Conservation (phyloP, 2,113 vertebrate genomes). For the Rhea pennata region DNA sequence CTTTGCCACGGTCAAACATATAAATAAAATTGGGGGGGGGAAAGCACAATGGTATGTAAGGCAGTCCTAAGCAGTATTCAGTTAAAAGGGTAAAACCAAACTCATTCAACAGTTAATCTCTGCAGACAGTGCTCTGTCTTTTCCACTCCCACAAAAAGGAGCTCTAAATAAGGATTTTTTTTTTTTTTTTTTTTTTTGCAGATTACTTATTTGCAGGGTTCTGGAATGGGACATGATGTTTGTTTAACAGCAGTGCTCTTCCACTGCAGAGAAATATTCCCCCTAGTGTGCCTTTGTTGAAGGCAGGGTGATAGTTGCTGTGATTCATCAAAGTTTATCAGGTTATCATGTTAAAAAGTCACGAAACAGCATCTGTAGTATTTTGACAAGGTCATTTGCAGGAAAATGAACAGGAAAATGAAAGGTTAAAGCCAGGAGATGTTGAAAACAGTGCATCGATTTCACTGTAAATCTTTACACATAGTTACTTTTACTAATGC, state of each 20-base stretch:
- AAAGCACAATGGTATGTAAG: too few relatives aligned
- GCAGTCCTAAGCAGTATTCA: neutral
- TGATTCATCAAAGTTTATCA: rapidly evolving
- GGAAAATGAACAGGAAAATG: neutral
- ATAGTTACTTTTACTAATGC: neutral
- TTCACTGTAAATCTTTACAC: neutral
- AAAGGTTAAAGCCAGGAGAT: neutral
- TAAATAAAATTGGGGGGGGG: too few relatives aligned
- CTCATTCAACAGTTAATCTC: neutral
- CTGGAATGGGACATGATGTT: neutral
- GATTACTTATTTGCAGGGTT: neutral
- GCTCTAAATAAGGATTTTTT: neutral
- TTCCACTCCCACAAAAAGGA: neutral
- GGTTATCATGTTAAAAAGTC: neutral
- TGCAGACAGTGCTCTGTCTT: neutral
- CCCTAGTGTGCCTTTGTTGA: neutral
- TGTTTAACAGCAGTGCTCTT: neutral
- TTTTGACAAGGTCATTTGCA: neutral
- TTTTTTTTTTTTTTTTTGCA: too few relatives aligned
- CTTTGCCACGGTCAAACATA: too few relatives aligned
- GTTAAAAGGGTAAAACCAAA: neutral
- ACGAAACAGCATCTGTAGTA: neutral
- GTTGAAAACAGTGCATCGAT: neutral
- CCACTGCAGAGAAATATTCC: constrained; percentile 30
- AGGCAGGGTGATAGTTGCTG: neutral